These are phyloP conservation scores for Loriculus beryllinus DNA, from an alignment of 2,797 vertebrate genomes.

Conservation along the genomic window DNA sequence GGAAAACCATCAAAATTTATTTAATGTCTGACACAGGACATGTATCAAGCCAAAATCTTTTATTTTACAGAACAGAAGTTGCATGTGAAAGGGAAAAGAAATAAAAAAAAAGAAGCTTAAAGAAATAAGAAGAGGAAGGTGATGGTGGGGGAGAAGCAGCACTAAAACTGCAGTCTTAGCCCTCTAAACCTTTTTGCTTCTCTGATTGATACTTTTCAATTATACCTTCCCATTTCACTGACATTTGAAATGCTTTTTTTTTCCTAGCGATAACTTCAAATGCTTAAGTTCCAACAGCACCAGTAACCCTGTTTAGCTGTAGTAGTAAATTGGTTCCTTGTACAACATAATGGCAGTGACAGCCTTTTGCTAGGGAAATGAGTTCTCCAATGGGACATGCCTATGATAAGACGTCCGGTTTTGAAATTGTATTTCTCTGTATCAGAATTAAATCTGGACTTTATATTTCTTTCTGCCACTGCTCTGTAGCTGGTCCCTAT, in stretches of 20 bases:
- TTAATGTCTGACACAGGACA: background rate
- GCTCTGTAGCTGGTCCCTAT: constrained; percentile 85
- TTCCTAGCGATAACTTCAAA: constrained; percentile 92
- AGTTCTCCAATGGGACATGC: constrained; percentile 96
- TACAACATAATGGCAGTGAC: constrained; percentile 98
- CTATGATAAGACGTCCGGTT: constrained; percentile 97
- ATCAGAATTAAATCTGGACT: constrained; percentile 99
- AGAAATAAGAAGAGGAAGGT: background rate
- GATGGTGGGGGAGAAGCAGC: background rate
- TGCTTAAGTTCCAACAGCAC: constrained; percentile 93
- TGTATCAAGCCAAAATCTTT: background rate
- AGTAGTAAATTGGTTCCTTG: constrained; percentile 99
- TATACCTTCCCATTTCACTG: constrained; percentile 92
- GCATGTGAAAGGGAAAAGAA: background rate
- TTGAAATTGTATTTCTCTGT: constrained; percentile 99
- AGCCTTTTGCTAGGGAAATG: constrained; percentile 99
- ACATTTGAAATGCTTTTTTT: constrained; percentile 96
- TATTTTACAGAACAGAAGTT: constrained; percentile 46
- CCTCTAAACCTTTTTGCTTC: constrained; percentile 83
- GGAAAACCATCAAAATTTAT: constrained; percentile 15
- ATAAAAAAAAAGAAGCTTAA: background rate
- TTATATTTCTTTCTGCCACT: constrained; percentile 94
- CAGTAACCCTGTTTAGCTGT: constrained; percentile 94
- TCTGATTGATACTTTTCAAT: constrained; percentile 99
- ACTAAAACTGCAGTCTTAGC: constrained; percentile 57